Evolutionary conservation across 2,888 invertebrate genomes (phyloP), one percentile per base, ranked within the genome.

Genomic region (Synergus laeviventris): DNA sequence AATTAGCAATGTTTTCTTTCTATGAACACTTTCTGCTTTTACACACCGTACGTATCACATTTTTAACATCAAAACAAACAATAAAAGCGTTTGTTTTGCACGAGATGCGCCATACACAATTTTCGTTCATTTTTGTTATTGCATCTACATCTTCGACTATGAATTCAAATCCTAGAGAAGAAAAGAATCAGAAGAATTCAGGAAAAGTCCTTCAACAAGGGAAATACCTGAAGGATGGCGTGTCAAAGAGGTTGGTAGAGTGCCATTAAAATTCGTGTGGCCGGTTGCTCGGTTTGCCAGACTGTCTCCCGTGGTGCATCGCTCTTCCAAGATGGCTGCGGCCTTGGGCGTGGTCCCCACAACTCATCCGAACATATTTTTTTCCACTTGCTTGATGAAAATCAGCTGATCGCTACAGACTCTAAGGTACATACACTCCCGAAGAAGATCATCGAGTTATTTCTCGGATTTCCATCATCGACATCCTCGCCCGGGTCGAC

Each of bases 261-360:
- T 11, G 31, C 49, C 16, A 49, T 70, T 49, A 24, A 70, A 70
- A 31, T 16, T 49, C 14, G 70, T 70, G 70, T 73, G 76, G 54
- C 56, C 61, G 66, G 64, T 64, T 66, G 75, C 24, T 78, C 73
- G 64, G 74, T 77, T 76, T 75, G 64, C 83, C 84, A 79, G 84
- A 85, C 86, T 86, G 86, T 84, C 86, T 87, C 84, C 86, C 87
- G 87, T 87, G 86, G 88, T 88, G 87, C 86, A 87, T 85, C 82
- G 78, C 49, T 78, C 64, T 54, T 76, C 78, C 89, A 90, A 90
- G 88, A 90, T 90, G 90, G 90, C 90, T 87, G 90, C 83, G 81
- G 80, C 79, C 86, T 86, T 89, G 90, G 90, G 90, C 90, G 90
- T 90, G 90, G 90, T 87, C 85, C 83, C 62, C 78, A 64, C 74